Percentiles rank a stretch among this genome's conserved stretches.
Conservation (phyloP, 2,797 vertebrate species). For the Oreonectes daqikongensis region DNA sequence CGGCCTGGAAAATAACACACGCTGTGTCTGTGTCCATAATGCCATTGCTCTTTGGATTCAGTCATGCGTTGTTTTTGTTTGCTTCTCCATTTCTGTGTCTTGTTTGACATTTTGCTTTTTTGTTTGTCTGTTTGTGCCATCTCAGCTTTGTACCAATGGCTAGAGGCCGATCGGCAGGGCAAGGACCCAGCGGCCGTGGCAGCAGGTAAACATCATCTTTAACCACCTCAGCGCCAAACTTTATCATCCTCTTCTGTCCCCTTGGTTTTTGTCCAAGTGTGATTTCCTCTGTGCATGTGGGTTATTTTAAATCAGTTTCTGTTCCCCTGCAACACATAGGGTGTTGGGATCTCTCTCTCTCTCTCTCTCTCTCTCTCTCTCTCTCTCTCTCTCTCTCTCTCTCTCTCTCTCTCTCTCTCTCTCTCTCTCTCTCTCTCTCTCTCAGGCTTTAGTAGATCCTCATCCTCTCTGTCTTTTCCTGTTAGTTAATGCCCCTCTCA, state of each 20-base stretch:
- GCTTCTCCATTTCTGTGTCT: conserved; percentile 58
- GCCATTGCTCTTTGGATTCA: not conserved
- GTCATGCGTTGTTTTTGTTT: conserved; percentile 29
- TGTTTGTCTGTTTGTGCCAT: conserved; percentile 78
- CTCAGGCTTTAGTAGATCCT: conserved; percentile 22
- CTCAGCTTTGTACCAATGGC: conserved; percentile 93
- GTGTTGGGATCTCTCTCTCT: conserved; percentile 18
- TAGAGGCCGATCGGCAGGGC: conserved; percentile 92
- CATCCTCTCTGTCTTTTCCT: conserved; percentile 20
- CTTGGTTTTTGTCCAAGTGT: not conserved
- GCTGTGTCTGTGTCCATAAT: conserved; percentile 33
- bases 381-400: conserved; percentile 41
- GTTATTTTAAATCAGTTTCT: conserved; percentile 37
- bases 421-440: conserved; percentile 11
- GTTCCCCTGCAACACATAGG: not conserved
- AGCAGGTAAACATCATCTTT: conserved; percentile 84
- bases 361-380: conserved; percentile 10
- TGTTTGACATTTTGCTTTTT: conserved; percentile 62
- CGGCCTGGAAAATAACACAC: conserved; percentile 33
- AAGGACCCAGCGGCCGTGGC: conserved; percentile 82
- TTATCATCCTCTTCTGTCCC: not conserved
- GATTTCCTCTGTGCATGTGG: not conserved
- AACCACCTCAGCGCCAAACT: conserved; percentile 11
- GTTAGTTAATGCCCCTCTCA: conserved; percentile 26
- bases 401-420: not conserved